phyloP scores from a whole-genome alignment of 2,113 vertebrate species.

The Leucosticte australis region DNA sequence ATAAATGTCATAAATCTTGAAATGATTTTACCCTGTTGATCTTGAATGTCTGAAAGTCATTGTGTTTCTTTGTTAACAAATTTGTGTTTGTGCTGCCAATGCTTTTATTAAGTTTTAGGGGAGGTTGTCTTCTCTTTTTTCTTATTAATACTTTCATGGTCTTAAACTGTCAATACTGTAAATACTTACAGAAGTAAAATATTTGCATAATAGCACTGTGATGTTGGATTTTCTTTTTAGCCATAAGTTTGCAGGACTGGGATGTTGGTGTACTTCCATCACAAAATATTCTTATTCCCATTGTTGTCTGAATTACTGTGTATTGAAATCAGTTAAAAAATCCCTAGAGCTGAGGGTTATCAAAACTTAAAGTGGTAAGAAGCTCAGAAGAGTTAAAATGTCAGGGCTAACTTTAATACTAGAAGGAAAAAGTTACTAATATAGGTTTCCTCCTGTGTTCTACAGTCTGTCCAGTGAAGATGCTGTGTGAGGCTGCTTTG shows the following conservation, averaged over 20 bases:
- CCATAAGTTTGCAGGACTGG: conserved; percentile 29
- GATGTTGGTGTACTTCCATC: conserved; percentile 52
- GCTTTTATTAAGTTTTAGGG: background rate
- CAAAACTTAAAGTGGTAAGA: conserved; percentile 34
- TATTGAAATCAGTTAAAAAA: conserved; percentile 22
- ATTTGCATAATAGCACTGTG: background rate
- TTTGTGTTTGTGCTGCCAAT: conserved; percentile 21
- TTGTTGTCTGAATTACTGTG: conserved; percentile 46
- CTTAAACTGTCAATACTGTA: background rate
- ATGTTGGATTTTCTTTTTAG: conserved; percentile 23
- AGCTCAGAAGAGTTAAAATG: conserved; percentile 55
- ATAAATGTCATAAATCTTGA: background rate
- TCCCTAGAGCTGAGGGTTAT: conserved; percentile 41
- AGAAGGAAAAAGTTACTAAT: conserved; percentile 69
- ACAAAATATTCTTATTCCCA: background rate
- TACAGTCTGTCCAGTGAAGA: conserved; percentile 71
- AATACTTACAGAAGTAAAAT: conserved; percentile 1
- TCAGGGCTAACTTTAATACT: conserved; percentile 58
- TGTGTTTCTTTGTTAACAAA: background rate
- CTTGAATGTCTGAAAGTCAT: conserved; percentile 17
- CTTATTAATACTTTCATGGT: background rate
- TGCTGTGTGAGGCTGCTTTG: conserved; percentile 70
- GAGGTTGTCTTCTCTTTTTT: background rate
- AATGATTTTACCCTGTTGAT: background rate
- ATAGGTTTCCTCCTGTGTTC: conserved; percentile 71